Evolutionary conservation across 2,113 vertebrate species (phyloP).

Genomic region (Hydrochoerus hydrochaeris): DNA sequence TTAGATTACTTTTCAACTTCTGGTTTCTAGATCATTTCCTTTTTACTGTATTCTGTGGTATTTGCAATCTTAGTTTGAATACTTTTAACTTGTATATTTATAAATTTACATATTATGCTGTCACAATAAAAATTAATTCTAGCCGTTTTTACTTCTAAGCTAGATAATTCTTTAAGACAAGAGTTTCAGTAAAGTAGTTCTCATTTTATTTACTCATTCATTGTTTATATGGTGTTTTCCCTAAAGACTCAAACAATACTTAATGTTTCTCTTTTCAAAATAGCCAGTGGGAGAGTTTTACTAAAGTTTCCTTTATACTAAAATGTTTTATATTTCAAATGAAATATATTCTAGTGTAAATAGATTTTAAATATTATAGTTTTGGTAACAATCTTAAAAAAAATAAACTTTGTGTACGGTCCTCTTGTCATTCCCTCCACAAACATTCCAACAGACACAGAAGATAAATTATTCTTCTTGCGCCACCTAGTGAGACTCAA

Average conservation of each 20-base stretch:
- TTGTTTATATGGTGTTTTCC: neutral
- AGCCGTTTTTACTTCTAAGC: neutral
- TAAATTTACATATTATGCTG: conserved; percentile 6
- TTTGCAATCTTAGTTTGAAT: conserved; percentile 6
- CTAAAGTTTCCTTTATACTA: conserved; percentile 58
- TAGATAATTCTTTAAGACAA: neutral
- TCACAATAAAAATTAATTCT: neutral
- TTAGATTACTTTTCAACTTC: neutral
- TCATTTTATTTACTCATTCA: conserved; percentile 29
- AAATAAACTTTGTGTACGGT: neutral
- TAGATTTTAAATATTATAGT: conserved; percentile 46
- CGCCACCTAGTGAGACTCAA: conserved; percentile 83
- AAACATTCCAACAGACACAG: conserved; percentile 75
- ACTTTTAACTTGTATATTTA: neutral
- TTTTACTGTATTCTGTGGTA: neutral
- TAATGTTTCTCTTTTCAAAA: neutral
- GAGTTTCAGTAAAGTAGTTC: neutral
- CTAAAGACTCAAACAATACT: neutral
- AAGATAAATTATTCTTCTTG: conserved; percentile 82
- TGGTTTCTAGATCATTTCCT: neutral
- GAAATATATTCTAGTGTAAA: conserved; percentile 41
- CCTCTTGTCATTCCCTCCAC: conserved; percentile 53
- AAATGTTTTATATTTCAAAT: conserved; percentile 61
- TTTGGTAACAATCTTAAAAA: conserved; percentile 52
- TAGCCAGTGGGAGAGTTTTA: conserved; percentile 8